Conservation (phyloP, 2,113 vertebrate species). For the Thomomys bottae region DNA sequence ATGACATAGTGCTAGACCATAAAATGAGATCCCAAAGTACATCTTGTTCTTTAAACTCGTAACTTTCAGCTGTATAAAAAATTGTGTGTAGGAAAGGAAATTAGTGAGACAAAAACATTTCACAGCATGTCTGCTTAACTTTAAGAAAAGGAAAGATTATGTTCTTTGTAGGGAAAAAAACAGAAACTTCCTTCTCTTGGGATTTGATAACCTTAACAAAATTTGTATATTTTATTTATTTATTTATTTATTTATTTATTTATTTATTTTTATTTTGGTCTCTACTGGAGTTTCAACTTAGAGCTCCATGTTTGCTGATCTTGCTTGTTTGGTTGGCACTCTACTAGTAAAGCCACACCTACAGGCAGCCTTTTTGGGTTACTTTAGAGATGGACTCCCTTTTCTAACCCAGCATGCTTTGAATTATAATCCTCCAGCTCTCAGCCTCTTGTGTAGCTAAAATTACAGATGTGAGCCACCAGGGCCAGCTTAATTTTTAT, state of each 20-base stretch:
- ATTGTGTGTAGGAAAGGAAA: conserved; percentile 52
- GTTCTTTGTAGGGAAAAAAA: conserved; percentile 31
- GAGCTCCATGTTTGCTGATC: too few relatives aligned
- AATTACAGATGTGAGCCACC: too few relatives aligned
- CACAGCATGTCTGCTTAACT: conserved; percentile 29
- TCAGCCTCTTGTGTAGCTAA: too few relatives aligned
- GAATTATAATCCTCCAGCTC: too few relatives aligned
- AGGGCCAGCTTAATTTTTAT: too few relatives aligned
- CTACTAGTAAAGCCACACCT: too few relatives aligned
- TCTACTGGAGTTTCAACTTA: background rate
- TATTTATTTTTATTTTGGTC: background rate
- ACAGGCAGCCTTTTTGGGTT: too few relatives aligned
- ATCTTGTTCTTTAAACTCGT: conserved; percentile 68
- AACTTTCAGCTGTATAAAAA: conserved; percentile 58
- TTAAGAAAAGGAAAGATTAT: conserved; percentile 29
- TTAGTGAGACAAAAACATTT: conserved; percentile 69
- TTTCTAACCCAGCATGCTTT: too few relatives aligned
- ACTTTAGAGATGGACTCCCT: too few relatives aligned
- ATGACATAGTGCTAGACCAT: conserved; percentile 58
- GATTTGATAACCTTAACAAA: conserved; percentile 53
- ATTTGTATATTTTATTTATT: conserved; percentile 25
- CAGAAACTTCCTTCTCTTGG: background rate
- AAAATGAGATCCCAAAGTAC: conserved; percentile 71
- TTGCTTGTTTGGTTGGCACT: too few relatives aligned
- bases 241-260: background rate